Base-by-base conservation (phyloP, 64 coral and sea anemone species). In the Anthopleura sola region DNA sequence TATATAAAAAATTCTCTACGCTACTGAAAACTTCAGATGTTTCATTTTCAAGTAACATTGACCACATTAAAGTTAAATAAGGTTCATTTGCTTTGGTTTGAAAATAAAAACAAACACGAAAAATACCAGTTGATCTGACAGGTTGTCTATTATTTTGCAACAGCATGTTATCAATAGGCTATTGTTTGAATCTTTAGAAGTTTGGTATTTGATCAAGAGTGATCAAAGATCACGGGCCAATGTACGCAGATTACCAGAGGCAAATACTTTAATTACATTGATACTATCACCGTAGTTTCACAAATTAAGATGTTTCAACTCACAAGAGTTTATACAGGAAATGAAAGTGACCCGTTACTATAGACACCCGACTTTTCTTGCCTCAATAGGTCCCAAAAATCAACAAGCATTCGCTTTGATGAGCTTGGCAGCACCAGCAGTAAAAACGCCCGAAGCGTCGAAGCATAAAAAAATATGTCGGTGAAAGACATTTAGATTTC, bases 151-250 rank as follows among this genome's bases (percentile, higher is more conserved):
- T 71, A 31, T 71, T 62, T 5, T 33, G 6, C 2, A 62, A 62
- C 13, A 24, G 24, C 58, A 62, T 32, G 12, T 32, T 71, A 13
- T 34, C 3, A 14, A 32, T n/a, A 17, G 29, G 14, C 66, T 34
- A 17, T 71, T 71, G 66, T 71, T 71, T 7, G 2, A 32, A 9
- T 5, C 13, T 33, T 29, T 31, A 69, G 10, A 4, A 69, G 29
- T 69, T 64, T 64, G 20, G 60, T 64, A 64, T 64, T 28, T 32
- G 66, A 71, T 34, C 66, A 71, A 13, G 26, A 71, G 15, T 34
- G 66, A 71, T 71, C 66, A 71, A 71, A 71, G 66, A 71, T 71
- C 66, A 71, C n/a, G 13, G 11, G 58, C 58, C 9, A 62, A 62
- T 62, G 23, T 28, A 62, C 58, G 6, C 58, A 1, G 7, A 0